A percentile compares a stretch with the other conserved stretches of the same genome.
phyloP scores from a whole-genome alignment of 2,113 vertebrate species.

The Sebastes schlegelii region DNA sequence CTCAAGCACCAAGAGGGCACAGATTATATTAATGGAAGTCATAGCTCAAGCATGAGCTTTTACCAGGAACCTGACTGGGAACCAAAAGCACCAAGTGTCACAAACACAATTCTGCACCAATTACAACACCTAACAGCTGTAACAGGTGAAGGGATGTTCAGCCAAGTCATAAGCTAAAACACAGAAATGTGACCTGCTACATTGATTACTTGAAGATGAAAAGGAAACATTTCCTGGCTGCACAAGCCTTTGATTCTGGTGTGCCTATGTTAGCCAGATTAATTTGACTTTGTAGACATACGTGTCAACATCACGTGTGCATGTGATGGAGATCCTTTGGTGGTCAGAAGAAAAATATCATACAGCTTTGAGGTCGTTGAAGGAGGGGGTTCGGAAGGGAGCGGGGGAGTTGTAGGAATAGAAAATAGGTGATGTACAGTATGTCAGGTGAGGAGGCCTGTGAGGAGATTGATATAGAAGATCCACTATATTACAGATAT shows the following conservation, averaged over 20 bases:
- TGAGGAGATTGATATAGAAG: slow-evolving; percentile 40
- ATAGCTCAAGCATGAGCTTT: neutral
- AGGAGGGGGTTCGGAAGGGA: slow-evolving; percentile 7
- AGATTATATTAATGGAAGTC: neutral
- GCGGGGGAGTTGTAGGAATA: slow-evolving; percentile 3
- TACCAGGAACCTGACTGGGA: neutral
- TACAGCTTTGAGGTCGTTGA: slow-evolving; percentile 29
- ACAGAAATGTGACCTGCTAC: neutral
- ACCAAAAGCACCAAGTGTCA: neutral
- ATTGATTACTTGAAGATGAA: neutral
- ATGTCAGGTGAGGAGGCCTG: slow-evolving; percentile 47
- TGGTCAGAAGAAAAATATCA: slow-evolving; percentile 7
- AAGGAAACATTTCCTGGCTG: slow-evolving; percentile 52
- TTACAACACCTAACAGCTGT: neutral
- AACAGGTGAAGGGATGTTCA: neutral
- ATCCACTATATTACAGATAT: slow-evolving; percentile 39
- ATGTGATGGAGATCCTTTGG: slow-evolving; percentile 40
- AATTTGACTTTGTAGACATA: slow-evolving; percentile 1
- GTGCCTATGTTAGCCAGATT: neutral
- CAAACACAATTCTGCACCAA: neutral
- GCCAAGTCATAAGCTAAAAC: neutral
- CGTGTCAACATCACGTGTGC: neutral
- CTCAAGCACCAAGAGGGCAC: neutral
- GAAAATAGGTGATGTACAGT: slow-evolving; percentile 33
- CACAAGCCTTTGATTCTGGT: slow-evolving; percentile 4